Base-by-base conservation (phyloP, 1,140 invertebrate species). In the Eueides isabella region DNA sequence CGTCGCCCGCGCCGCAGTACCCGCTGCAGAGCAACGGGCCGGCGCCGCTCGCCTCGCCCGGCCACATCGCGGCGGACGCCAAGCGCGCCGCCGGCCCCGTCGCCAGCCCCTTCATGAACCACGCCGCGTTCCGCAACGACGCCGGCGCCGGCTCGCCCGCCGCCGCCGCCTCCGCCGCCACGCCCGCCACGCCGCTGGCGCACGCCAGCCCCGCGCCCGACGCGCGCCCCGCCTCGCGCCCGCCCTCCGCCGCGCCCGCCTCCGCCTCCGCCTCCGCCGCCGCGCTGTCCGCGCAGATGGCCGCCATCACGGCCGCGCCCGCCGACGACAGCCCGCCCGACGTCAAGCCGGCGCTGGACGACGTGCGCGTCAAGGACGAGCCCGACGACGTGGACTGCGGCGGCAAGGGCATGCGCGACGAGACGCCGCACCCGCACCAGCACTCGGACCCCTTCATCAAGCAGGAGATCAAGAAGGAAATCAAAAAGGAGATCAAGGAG, bases 401-500 rank as follows among this genome's bases (percentile, higher is more conserved):
- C 67, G 92, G 87, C 64, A 92, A 94, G 77, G 94, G 87, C 72
- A 93, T 96, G 82, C 93, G 94, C 38, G 96, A 97, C 79, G 95
- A 96, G 73, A 92, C 94, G 67, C 95, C 86, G 5, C 83, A 85
- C 16, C 64, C 80, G 76, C 5, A 90, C 55, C 93, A 72, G 14
- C 5, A 67, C 61, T 64, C 68, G 2, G 82, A 80, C 19, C 66
- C 72, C 1, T 80, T 78, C 71, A 30, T 74, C 44, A 94, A 96
- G 71, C 95, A 94, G 76, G 96, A 95, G 76, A 95, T 96, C 9
- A 97, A 97, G 86, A 94, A 94, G 19, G 96, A 95, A 71, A 94
- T 96, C 4, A 97, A 97, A 83, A 94, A 94, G 19, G 96, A 95
- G 72, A 94, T 96, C 4, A 97, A 97, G 84, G 93, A 94, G 67